Conservation (phyloP, 2,113 vertebrate genomes). For the Clinocottus analis region DNA sequence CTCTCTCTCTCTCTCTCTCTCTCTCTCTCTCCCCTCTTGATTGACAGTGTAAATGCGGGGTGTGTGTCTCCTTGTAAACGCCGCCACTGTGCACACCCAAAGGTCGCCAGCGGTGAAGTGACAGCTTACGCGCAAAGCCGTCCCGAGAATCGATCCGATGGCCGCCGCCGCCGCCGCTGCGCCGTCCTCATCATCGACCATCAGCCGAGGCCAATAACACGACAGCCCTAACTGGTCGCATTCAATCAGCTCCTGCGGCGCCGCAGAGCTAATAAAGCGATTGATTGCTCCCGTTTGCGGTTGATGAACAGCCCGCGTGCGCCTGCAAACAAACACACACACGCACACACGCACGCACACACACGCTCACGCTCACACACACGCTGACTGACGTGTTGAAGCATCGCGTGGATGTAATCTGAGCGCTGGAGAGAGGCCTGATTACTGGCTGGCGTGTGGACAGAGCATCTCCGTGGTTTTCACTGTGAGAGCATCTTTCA, state of each 20-base stretch:
- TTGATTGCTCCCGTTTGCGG: slow-evolving; percentile 89
- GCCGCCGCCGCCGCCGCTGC: slow-evolving; percentile 73
- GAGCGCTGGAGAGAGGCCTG: slow-evolving; percentile 48
- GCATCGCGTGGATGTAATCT: slow-evolving; percentile 82
- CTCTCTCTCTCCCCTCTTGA: slow-evolving; percentile 35
- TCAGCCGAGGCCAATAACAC: slow-evolving; percentile 80
- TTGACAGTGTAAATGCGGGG: slow-evolving; percentile 56
- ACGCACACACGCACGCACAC: too few relatives aligned
- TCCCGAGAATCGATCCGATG: slow-evolving; percentile 70
- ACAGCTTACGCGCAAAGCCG: slow-evolving; percentile 71
- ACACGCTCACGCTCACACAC: too few relatives aligned
- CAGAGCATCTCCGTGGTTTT: slow-evolving; percentile 27
- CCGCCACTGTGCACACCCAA: slow-evolving; percentile 52
- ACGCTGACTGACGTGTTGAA: slow-evolving; percentile 81
- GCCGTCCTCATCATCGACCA: slow-evolving; percentile 81
- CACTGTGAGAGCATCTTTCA: background rate
- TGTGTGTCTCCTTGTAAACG: slow-evolving; percentile 56
- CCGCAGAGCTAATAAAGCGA: slow-evolving; percentile 86
- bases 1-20: too few relatives aligned
- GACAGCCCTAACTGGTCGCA: slow-evolving; percentile 84
- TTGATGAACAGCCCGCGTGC: slow-evolving; percentile 86
- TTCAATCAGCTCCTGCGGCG: slow-evolving; percentile 86
- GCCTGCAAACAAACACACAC: slow-evolving; percentile 44
- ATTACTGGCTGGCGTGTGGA: slow-evolving; percentile 28
- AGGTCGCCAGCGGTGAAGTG: slow-evolving; percentile 75